These are phyloP conservation scores for Poecilia velifera DNA, from an alignment of 2,797 vertebrate species.

Conservation along the genomic window DNA sequence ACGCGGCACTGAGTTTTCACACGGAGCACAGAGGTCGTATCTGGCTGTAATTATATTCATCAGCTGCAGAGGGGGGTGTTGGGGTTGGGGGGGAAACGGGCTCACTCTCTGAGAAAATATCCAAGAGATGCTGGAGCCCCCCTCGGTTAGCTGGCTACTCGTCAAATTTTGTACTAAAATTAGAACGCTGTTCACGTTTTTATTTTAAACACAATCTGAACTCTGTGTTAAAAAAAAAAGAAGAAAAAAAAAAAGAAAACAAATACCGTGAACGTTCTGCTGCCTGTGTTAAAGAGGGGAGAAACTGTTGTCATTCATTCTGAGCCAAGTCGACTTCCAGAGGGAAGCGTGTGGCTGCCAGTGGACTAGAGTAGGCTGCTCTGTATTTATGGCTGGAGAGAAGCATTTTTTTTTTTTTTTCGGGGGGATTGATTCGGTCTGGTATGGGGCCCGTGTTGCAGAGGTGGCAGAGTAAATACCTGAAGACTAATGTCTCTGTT, in stretches of 20 bases:
- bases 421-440: slow-evolving; percentile 90
- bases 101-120: slow-evolving; percentile 72
- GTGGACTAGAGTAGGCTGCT: slow-evolving; percentile 78
- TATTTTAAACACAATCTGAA: slow-evolving; percentile 11
- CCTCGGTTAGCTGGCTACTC: slow-evolving; percentile 57
- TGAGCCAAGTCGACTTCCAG: slow-evolving; percentile 75
- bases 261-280: slow-evolving; percentile 25
- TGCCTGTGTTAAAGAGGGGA: slow-evolving; percentile 39
- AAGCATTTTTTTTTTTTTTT: slow-evolving; percentile 91
- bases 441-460: slow-evolving; percentile 86
- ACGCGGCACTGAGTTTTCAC: slow-evolving; percentile 73
- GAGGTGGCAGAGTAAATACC: slow-evolving; percentile 99
- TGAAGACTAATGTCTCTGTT: slow-evolving; percentile 97
- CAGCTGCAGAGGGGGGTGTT: slow-evolving; percentile 59
- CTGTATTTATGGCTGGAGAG: slow-evolving; percentile 86
- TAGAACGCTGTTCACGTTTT: slow-evolving; percentile 19
- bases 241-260: too few relatives aligned
- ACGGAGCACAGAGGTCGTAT: slow-evolving; percentile 81
- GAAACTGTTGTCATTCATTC: slow-evolving; percentile 79
- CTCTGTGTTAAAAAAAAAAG: not conserved
- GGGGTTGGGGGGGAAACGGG: slow-evolving; percentile 34
- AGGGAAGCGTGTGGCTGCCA: slow-evolving; percentile 61
- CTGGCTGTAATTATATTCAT: slow-evolving; percentile 85
- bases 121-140: slow-evolving; percentile 59
- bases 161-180: slow-evolving; percentile 46